Conservation (phyloP, 2,888 invertebrate species). For the Rhimphoctona megacephalus region DNA sequence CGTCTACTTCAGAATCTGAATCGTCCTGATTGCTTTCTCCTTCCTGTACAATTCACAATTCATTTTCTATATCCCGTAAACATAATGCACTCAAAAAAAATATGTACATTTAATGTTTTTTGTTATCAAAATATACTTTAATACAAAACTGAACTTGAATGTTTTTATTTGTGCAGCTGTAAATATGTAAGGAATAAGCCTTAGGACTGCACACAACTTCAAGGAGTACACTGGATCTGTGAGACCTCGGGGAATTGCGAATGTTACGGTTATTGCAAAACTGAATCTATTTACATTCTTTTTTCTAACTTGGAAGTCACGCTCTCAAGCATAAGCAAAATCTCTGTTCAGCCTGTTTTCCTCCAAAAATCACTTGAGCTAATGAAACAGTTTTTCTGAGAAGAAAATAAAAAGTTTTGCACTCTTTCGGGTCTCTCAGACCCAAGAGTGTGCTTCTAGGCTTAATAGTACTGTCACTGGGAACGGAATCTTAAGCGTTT, state of each 20-base stretch:
- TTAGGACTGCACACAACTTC: neutral
- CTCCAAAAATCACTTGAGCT: too few species aligned
- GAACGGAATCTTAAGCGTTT: neutral
- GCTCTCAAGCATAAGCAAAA: too few species aligned
- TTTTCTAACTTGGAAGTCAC: too few species aligned
- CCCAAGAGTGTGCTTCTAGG: too few species aligned
- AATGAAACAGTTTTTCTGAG: too few species aligned
- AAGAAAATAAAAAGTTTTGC: too few species aligned
- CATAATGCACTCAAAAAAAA: neutral
- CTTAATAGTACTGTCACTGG: neutral
- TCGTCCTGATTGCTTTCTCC: slow-evolving; percentile 81
- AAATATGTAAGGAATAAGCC: neutral
- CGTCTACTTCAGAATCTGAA: slow-evolving; percentile 86
- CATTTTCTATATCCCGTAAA: neutral
- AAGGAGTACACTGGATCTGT: neutral
- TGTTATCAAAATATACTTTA: neutral
- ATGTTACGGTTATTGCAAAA: neutral
- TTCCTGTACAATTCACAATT: slow-evolving; percentile 72
- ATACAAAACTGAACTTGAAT: neutral
- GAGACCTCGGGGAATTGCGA: neutral
- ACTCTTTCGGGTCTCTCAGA: too few species aligned
- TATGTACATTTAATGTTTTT: neutral
- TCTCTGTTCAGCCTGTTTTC: too few species aligned
- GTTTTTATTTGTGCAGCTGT: neutral
- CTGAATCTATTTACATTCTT: too few species aligned